Conservation (phyloP, 2,888 invertebrate species). For the Campoplex capitator region DNA sequence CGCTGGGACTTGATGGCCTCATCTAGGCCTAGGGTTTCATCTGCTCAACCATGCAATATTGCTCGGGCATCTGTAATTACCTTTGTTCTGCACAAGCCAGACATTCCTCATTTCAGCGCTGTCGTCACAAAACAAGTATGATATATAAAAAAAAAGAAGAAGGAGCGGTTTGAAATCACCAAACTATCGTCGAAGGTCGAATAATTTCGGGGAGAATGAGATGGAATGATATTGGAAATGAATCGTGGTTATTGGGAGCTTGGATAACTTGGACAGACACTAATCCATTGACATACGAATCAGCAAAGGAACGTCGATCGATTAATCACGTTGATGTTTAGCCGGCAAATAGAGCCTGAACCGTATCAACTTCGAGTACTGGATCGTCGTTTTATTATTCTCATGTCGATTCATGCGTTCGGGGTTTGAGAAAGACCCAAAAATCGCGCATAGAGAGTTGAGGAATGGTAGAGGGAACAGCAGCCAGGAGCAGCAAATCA, state of each 20-base stretch:
- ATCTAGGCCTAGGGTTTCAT: conserved; percentile 78
- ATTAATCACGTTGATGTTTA: not conserved
- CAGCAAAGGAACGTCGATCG: not conserved
- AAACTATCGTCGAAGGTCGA: not conserved
- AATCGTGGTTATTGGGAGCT: not conserved
- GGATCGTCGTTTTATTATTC: conserved; percentile 12
- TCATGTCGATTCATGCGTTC: conserved; percentile 38
- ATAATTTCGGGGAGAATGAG: not conserved
- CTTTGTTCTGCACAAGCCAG: conserved; percentile 78
- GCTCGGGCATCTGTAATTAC: conserved; percentile 81
- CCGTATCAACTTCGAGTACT: conserved; percentile 17
- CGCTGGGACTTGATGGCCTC: conserved; percentile 83
- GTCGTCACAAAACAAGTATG: conserved; percentile 3
- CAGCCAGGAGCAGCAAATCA: conserved; percentile 67
- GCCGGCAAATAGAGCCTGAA: conserved; percentile 2
- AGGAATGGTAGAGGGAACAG: conserved; percentile 45
- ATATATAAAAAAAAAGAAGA: not conserved
- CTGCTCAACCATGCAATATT: conserved; percentile 59
- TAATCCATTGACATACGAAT: not conserved
- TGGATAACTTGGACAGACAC: not conserved
- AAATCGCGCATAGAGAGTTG: conserved; percentile 21
- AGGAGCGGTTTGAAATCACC: not conserved
- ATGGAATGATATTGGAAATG: not conserved
- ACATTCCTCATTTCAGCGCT: conserved; percentile 65
- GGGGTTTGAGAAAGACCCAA: conserved; percentile 30